Evolutionary conservation across 2,113 vertebrate species (phyloP).

Genomic region (Charadrius vociferus): DNA sequence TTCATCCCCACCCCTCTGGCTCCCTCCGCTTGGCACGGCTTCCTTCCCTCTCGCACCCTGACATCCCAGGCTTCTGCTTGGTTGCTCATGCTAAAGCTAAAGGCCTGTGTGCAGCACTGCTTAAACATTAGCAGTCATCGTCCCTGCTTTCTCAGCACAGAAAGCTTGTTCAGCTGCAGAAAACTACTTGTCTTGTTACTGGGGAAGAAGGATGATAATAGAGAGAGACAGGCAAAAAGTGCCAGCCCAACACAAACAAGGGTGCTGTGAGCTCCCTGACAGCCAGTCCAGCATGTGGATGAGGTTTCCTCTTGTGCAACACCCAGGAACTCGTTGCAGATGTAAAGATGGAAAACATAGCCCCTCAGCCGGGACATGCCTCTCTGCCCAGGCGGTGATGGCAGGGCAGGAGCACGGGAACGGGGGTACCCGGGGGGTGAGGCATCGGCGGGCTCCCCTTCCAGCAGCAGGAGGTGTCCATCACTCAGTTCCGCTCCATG

Average conservation of each 20-base stretch:
- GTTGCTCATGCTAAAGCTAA: not conserved
- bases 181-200: constrained; percentile 16
- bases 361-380: rapidly evolving
- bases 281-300: not conserved
- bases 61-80: not conserved
- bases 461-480: not conserved
- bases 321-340: not conserved
- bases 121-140: not conserved
- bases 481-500: constrained; percentile 1
- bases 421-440: not conserved
- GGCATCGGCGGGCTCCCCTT: not conserved
- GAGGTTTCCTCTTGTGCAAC: not conserved
- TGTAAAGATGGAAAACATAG: not conserved
- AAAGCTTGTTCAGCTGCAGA: not conserved
- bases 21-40: not conserved
- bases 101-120: not conserved
- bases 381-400: rapidly evolving
- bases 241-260: not conserved
- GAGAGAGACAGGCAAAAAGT: not conserved
- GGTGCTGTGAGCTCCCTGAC: not conserved
- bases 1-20: not conserved
- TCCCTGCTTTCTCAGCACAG: not conserved
- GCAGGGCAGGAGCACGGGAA: not conserved
- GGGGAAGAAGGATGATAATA: not conserved
- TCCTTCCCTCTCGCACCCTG: not conserved